Conservation (phyloP, 30 jellyfish, hydroid and myxozoan species). For the Chrysaora quinquecirrha region DNA sequence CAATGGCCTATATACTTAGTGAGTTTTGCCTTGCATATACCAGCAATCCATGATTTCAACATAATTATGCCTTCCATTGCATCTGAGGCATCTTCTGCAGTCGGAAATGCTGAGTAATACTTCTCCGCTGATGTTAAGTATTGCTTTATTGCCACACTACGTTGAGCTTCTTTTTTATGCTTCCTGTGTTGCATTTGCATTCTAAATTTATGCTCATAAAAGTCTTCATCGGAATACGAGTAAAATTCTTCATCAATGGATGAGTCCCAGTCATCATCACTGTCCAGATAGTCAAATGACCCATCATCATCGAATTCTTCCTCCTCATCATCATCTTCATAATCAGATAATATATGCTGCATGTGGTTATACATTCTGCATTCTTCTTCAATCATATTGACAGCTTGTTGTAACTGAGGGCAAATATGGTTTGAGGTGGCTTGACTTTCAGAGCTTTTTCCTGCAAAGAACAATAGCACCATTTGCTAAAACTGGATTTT, state of each 20-base stretch:
- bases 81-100: slow-evolving; percentile 5
- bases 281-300: slow-evolving; percentile 14
- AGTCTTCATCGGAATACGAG: slow-evolving; percentile 33
- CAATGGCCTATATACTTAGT: slow-evolving; percentile 18
- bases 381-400: not conserved
- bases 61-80: not conserved
- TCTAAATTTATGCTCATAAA: not conserved
- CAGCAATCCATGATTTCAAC: slow-evolving; percentile 34
- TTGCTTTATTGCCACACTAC: not conserved
- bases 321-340: not conserved
- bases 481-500: too few species aligned
- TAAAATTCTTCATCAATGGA: slow-evolving; percentile 24
- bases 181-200: not conserved
- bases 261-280: slow-evolving; percentile 57
- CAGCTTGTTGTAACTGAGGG: not conserved
- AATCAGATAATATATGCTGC: not conserved
- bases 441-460: too few species aligned
- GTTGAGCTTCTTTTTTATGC: not conserved
- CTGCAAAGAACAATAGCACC: too few species aligned
- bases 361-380: not conserved
- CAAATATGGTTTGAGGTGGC: too few species aligned
- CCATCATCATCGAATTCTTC: slow-evolving; percentile 55
- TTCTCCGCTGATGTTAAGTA: slow-evolving; percentile 28
- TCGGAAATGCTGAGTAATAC: slow-evolving; percentile 46
- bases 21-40: slow-evolving; percentile 5